Evolutionary conservation across 2,888 invertebrate genomes (phyloP), one percentile per base, ranked within the genome.

Genomic region (Sicus ferrugineus): DNA sequence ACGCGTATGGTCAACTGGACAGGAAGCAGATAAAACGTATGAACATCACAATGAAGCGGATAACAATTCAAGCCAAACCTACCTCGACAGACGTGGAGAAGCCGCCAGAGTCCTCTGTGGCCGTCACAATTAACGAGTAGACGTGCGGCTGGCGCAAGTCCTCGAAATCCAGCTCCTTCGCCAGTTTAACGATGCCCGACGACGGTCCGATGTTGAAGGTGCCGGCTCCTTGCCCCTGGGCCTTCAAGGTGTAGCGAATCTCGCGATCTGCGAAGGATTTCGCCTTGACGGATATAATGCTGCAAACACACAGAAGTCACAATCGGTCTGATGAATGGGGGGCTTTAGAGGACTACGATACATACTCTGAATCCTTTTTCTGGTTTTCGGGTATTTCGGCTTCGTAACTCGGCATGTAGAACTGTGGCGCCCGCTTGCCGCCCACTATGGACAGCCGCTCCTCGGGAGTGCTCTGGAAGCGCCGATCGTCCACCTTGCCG

Each of bases 361-460:
- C 94, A 92, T 88, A 97, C 97, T 96, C 97, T 61, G 96, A 95
- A 85, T 97, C 97, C 85, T 96, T 96, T 85, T 94, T 95, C 87
- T 96, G 95, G 85, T 97, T 97, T 86, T 99, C 98, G 1, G 96
- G 95, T 75, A 98, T 97, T 83, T 95, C 95, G 0, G 97, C 96
- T 81, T 94, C 94, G 84, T 98, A 99, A 77, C 93, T 93, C 6
- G 93, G 93, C 89, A 97, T 92, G 85, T 96, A 97, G 87, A 99
- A 98, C 86, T 99, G 98, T 0, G 99, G 99, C 0, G 97, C 95
- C 42, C 98, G 89, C 82, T 97, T 96, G 70, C 98, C 98, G n/a
- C 97, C 98, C 26, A 97, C 95, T 81, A 98, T 97, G 74, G 95
- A 95, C 67, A 97, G 86, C 11, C 96, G 89, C 81, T 96, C 96